phyloP scores from a whole-genome alignment of 2,888 invertebrate species.

The Drosophila mulleri region DNA sequence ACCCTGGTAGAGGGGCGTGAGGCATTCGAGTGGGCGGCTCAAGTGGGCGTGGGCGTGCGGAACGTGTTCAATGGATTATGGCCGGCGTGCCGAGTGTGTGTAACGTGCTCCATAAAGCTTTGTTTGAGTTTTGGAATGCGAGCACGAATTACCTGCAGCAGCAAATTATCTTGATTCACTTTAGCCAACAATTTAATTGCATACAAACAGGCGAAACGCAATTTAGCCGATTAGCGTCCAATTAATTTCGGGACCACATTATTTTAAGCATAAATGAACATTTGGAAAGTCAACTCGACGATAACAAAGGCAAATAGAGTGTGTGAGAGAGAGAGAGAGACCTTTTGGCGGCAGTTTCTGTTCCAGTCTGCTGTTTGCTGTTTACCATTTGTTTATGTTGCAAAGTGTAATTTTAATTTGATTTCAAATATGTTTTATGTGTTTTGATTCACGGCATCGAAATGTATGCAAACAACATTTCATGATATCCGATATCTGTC shows the following conservation, averaged over 20 bases:
- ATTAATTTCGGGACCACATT: constrained; percentile 65
- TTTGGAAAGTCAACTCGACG: constrained; percentile 44
- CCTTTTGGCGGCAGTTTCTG: not conserved
- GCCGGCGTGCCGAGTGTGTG: not conserved
- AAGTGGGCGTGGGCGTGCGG: not conserved
- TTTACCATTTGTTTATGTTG: not conserved
- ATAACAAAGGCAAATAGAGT: constrained; percentile 48
- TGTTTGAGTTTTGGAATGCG: constrained; percentile 6
- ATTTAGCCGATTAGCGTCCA: constrained; percentile 57
- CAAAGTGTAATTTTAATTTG: constrained; percentile 2
- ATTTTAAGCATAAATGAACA: constrained; percentile 70
- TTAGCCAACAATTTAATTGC: constrained; percentile 72
- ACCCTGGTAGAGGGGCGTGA: not conserved
- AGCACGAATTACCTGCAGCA: constrained; percentile 2
- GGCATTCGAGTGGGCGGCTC: not conserved
- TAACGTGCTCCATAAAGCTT: constrained; percentile 6
- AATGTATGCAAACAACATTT: not conserved
- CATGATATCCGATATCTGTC: not conserved
- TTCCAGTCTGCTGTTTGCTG: not conserved
- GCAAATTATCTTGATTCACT: constrained; percentile 54
- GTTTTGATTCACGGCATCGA: not conserved
- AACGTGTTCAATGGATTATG: constrained; percentile 16
- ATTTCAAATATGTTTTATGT: not conserved
- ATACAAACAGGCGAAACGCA: constrained; percentile 46
- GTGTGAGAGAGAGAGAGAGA: no score